These are phyloP conservation scores for Rhyacichthys aspro DNA, from an alignment of 2,797 vertebrate species.

Conservation along the genomic window DNA sequence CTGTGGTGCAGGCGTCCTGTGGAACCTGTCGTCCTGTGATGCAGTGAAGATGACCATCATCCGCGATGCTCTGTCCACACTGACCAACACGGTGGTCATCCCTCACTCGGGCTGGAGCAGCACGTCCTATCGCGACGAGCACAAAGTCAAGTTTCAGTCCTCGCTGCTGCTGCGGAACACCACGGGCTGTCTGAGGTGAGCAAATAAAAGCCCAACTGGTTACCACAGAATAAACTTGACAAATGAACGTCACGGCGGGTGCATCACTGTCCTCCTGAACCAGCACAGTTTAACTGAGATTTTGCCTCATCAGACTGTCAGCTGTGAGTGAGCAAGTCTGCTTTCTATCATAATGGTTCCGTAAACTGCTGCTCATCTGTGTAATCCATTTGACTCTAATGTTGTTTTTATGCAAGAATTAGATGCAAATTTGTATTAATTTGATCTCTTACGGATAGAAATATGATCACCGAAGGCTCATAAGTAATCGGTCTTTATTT, in stretches of 20 bases:
- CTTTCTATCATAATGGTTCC: too few relatives aligned
- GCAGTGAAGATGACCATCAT: conserved; percentile 98
- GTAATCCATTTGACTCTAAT: conserved; percentile 33
- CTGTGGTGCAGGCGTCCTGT: conserved; percentile 87
- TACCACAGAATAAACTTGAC: neutral
- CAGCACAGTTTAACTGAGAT: too few relatives aligned
- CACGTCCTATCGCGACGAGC: conserved; percentile 90
- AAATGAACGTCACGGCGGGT: too few relatives aligned
- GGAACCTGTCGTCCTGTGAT: conserved; percentile 98
- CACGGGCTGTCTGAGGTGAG: conserved; percentile 94
- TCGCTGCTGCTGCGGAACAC: conserved; percentile 95
- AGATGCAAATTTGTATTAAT: too few relatives aligned
- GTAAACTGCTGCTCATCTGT: conserved; percentile 12
- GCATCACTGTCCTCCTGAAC: neutral
- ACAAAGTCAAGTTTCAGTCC: conserved; percentile 94
- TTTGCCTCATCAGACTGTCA: too few relatives aligned
- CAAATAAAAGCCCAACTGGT: neutral
- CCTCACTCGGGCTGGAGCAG: conserved; percentile 97
- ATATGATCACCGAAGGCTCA: conserved; percentile 2
- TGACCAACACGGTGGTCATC: conserved; percentile 95
- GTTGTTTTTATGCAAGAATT: conserved; percentile 34
- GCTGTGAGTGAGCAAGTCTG: too few relatives aligned
- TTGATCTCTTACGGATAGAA: conserved; percentile 8
- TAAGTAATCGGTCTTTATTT: too few relatives aligned
- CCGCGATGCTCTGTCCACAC: conserved; percentile 88